Evolutionary conservation across 2,888 invertebrate genomes (phyloP).

Genomic region (Melanostoma mellinum): DNA sequence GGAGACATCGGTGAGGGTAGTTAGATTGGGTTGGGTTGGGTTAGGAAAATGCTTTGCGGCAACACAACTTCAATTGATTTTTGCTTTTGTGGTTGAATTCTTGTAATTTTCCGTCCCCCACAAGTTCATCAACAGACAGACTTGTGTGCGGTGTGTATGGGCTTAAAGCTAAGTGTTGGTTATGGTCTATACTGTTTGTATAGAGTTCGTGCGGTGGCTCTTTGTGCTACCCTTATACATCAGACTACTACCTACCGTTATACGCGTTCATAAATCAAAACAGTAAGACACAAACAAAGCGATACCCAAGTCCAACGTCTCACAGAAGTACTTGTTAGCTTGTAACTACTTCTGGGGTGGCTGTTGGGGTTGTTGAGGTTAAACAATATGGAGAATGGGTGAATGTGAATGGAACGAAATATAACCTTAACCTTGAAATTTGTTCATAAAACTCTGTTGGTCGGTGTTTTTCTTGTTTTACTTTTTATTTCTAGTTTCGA

Average conservation of each 20-base stretch:
- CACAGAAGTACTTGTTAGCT: conserved; percentile 7
- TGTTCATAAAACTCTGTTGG: not conserved
- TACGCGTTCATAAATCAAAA: conserved; percentile 56
- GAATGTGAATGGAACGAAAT: conserved; percentile 47
- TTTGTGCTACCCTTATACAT: conserved; percentile 24
- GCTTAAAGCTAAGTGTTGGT: not conserved
- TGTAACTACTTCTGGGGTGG: conserved; percentile 1
- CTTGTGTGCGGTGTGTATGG: not conserved
- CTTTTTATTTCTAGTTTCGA: not conserved
- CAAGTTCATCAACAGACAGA: conserved; percentile 14
- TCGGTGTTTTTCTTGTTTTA: conserved; percentile 9
- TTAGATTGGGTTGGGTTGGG: not conserved
- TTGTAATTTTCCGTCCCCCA: conserved; percentile 5
- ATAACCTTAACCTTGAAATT: conserved; percentile 70
- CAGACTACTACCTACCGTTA: conserved; percentile 23
- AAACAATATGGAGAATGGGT: not conserved
- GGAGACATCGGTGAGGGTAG: not conserved
- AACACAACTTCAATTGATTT: conserved; percentile 69
- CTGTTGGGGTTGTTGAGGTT: conserved; percentile 13
- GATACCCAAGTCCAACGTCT: not conserved
- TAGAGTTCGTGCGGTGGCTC: not conserved
- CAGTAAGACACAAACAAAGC: conserved; percentile 27
- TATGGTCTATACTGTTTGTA: not conserved
- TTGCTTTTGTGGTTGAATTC: conserved; percentile 32
- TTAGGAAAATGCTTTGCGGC: not conserved